Base-by-base conservation (phyloP, 1,140 invertebrate genomes). In the Maniola jurtina region DNA sequence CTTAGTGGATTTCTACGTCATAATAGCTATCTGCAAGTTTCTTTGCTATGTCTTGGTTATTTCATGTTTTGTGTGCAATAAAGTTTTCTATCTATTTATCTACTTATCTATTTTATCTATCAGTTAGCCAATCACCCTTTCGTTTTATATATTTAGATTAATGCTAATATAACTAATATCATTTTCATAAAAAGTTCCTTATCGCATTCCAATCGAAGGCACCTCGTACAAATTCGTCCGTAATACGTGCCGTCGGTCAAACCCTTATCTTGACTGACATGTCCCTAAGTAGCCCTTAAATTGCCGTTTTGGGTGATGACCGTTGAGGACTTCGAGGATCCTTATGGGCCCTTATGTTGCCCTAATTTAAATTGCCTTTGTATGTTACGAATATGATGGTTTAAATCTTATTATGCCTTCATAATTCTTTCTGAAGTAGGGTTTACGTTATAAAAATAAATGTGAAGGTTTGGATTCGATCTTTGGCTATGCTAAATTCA, bases 211-310 rank as follows among this genome's bases (percentile, higher is more conserved):
- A n/a, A 59, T 72, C 66, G 71, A 63, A 62, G 62, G 54, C 47
- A 62, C 42, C 54, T 66, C 55, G 71, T 72, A 69, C 59, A 66
- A 69, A 72, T 66, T 59, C 63, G 54, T 63, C 60, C 60, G 69
- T 72, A 72, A 72, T 72, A 61, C 57, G 55, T 60, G 63, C 65
- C 66, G 70, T 64, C 65, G 66, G 70, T 71, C 66, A 57, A 68
- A 72, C 71, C 73, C 70, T 78, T 73, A 68, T 76, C 71, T 66
- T 70, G 61, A 62, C 62, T 78, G 76, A 73, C 69, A 70, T 70
- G 76, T 78, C 73, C 70, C 73, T 76, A 73, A 76, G 76, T 76
- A 72, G 68, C 45, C 64, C 69, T 57, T 64, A 72, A 75, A 76
- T 78, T 76, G 73, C 71, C 70, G 73, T 72, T 71, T 70, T 61